Evolutionary conservation across 2,888 invertebrate species (phyloP).

Genomic region (Trisateles emortualis): DNA sequence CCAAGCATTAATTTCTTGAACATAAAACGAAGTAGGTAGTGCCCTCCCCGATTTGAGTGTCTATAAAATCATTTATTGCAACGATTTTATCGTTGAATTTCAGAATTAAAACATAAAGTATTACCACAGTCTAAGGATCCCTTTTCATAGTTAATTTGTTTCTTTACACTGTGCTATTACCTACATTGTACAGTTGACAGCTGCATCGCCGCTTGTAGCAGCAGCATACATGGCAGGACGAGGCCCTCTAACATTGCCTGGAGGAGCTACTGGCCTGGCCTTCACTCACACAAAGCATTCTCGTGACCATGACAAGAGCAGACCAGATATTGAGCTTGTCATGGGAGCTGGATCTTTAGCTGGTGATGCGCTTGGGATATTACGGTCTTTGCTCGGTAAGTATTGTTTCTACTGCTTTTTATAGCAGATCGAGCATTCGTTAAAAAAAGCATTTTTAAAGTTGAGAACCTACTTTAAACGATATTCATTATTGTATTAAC

Average conservation of each 20-base stretch:
- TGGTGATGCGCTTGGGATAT: slow-evolving; percentile 90
- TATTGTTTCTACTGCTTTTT: background rate
- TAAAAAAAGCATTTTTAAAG: too few relatives aligned
- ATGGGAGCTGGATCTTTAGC: slow-evolving; percentile 92
- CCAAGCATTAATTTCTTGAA: too few relatives aligned
- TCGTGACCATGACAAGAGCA: slow-evolving; percentile 88
- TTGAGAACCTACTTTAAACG: too few relatives aligned
- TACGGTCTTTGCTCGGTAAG: slow-evolving; percentile 88
- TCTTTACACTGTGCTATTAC: background rate
- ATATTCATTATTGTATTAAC: background rate
- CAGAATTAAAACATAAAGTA: too few relatives aligned
- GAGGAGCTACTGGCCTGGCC: slow-evolving; percentile 92
- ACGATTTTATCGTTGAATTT: too few relatives aligned
- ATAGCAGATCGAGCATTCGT: too few relatives aligned
- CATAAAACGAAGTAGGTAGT: too few relatives aligned
- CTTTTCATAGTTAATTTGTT: too few relatives aligned
- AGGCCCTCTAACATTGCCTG: slow-evolving; percentile 92
- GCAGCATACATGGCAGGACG: slow-evolving; percentile 88
- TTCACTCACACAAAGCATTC: slow-evolving; percentile 90
- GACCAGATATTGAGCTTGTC: slow-evolving; percentile 94
- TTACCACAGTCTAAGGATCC: too few relatives aligned
- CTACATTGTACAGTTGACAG: slow-evolving; percentile 61
- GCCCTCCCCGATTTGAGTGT: too few relatives aligned
- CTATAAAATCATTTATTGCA: too few relatives aligned
- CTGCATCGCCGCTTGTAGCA: slow-evolving; percentile 84